A percentile compares a stretch with the other conserved stretches of the same genome.
phyloP scores from a whole-genome alignment of 2,888 invertebrate genomes.

The Yponomeuta cagnagella region DNA sequence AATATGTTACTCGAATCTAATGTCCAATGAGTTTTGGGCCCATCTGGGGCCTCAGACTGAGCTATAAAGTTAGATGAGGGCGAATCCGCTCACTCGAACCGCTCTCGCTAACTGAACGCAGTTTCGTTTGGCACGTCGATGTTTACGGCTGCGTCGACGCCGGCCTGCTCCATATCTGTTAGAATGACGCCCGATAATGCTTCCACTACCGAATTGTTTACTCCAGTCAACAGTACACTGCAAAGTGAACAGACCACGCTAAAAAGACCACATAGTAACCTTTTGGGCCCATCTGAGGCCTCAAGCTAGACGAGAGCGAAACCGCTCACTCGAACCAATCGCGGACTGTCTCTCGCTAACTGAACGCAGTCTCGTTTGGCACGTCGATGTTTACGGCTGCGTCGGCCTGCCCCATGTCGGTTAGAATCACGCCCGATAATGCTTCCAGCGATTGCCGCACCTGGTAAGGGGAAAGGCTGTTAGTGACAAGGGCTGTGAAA shows the following conservation, averaged over 20 bases:
- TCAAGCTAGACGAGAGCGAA: neutral
- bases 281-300: too few relatives aligned
- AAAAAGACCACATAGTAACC: too few relatives aligned
- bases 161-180: too few relatives aligned
- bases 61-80: neutral
- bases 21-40: neutral
- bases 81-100: neutral
- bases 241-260: too few relatives aligned
- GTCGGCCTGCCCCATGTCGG: conserved; percentile 55
- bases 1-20: too few relatives aligned
- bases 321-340: neutral
- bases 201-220: too few relatives aligned
- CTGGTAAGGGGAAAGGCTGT: conserved; percentile 56
- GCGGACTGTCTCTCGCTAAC: conserved; percentile 43
- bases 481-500: too few relatives aligned
- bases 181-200: too few relatives aligned
- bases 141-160: conserved; percentile 14
- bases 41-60: neutral
- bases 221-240: too few relatives aligned
- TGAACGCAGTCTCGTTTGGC: conserved; percentile 55
- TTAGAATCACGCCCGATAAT: conserved; percentile 80
- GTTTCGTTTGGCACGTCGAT: conserved; percentile 52
- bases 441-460: conserved; percentile 88
- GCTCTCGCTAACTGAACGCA: conserved; percentile 55
- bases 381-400: conserved; percentile 36